Conservation (phyloP, 2,888 invertebrate genomes). For the Labia minor region DNA sequence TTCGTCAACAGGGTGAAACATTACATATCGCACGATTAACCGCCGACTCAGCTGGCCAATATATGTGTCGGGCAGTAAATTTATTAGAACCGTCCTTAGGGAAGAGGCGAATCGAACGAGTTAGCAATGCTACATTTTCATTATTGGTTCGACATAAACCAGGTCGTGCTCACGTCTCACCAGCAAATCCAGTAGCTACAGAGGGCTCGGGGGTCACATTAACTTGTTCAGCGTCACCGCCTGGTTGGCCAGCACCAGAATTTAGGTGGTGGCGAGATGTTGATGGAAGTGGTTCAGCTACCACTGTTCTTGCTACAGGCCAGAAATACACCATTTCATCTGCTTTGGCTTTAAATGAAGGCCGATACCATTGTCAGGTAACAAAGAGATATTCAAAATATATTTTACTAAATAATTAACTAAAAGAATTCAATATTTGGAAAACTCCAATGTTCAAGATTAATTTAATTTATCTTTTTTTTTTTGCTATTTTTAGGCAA, state of each 20-base stretch:
- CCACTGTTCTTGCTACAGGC: constrained; percentile 61
- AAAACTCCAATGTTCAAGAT: too few species aligned
- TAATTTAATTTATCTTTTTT: neutral
- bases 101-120: constrained; percentile 53
- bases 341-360: constrained; percentile 76
- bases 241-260: constrained; percentile 86
- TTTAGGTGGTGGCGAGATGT: constrained; percentile 82
- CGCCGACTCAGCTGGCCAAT: constrained; percentile 78
- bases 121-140: constrained; percentile 71
- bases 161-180: constrained; percentile 70
- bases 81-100: constrained; percentile 59
- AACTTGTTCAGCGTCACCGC: constrained; percentile 76
- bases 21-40: constrained; percentile 62
- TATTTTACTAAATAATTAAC: too few species aligned
- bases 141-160: constrained; percentile 77
- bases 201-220: constrained; percentile 73
- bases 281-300: constrained; percentile 39
- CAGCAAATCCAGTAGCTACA: constrained; percentile 71
- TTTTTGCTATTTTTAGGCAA: constrained; percentile 40
- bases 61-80: constrained; percentile 80
- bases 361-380: constrained; percentile 72
- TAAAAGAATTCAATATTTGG: too few species aligned
- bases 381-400: too few species aligned
- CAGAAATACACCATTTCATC: constrained; percentile 75
- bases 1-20: constrained; percentile 69